Percentiles rank a stretch among this genome's conserved stretches.
These are phyloP conservation scores for Erpobdella octoculata DNA, from an alignment of 2,888 invertebrate genomes.

Conservation along the genomic window DNA sequence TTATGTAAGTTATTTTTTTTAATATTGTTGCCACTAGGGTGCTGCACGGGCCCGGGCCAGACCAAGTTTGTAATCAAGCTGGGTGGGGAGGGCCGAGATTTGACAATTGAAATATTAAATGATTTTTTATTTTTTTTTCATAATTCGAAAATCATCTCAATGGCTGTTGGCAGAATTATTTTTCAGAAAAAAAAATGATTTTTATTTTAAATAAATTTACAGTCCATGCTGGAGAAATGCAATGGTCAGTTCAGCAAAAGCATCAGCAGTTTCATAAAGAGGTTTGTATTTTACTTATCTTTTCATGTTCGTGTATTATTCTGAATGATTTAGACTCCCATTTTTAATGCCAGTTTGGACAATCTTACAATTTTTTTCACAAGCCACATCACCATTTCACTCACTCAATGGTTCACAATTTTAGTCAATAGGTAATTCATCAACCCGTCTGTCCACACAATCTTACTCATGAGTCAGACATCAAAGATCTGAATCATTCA, in stretches of 20 bases:
- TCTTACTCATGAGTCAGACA: not conserved
- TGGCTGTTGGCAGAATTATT: not conserved
- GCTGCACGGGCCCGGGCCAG: no score
- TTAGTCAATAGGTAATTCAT: not conserved
- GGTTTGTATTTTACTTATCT: not conserved
- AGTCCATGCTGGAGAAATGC: slow-evolving; percentile 16
- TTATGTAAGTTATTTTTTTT: not conserved
- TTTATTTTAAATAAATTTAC: not conserved
- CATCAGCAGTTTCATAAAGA: slow-evolving; percentile 1
- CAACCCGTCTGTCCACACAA: not conserved
- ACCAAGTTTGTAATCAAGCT: no score
- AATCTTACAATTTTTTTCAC: no score
- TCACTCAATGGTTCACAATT: no score
- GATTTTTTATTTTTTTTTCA: not conserved
- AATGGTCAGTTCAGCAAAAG: slow-evolving; percentile 4
- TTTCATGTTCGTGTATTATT: not conserved
- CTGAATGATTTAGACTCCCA: not conserved
- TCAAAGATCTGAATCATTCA: no score
- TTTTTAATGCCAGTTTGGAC: not conserved
- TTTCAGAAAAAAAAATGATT: not conserved
- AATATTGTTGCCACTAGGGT: not conserved
- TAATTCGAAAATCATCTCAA: not conserved
- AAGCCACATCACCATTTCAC: no score
- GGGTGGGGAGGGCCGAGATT: no score
- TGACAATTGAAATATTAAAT: not conserved